These are phyloP conservation scores for Osmoderma eremita DNA, from an alignment of 2,888 invertebrate species.

Conservation along the genomic window DNA sequence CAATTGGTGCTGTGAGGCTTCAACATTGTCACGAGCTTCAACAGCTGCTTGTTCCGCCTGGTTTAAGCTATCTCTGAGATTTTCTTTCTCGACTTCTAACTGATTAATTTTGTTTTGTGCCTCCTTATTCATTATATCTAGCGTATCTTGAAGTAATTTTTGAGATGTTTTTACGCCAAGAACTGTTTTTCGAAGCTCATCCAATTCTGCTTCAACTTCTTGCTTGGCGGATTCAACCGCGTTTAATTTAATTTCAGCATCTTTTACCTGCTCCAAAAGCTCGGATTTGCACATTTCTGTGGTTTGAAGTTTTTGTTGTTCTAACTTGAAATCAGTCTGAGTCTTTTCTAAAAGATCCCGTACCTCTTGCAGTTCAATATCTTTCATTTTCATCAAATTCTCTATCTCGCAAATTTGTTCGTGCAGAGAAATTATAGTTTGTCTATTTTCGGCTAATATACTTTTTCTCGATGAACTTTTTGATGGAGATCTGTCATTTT, in stretches of 20 bases:
- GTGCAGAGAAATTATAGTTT: conserved; percentile 56
- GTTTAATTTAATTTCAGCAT: conserved; percentile 50
- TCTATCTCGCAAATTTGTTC: conserved; percentile 64
- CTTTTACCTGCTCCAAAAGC: conserved; percentile 36
- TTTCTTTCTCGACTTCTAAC: conserved; percentile 55
- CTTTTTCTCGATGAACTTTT: conserved; percentile 47
- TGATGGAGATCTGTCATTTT: conserved; percentile 43
- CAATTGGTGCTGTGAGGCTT: conserved; percentile 47
- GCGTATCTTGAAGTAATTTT: conserved; percentile 47
- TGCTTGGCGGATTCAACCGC: conserved; percentile 57
- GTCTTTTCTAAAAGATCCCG: conserved; percentile 31
- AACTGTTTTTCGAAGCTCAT: conserved; percentile 42
- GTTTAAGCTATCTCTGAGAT: conserved; percentile 46
- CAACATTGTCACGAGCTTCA: conserved; percentile 52
- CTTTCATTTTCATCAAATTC: conserved; percentile 61
- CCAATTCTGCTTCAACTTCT: conserved; percentile 47
- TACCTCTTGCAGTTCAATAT: conserved; percentile 58
- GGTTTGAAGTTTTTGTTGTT: conserved; percentile 41
- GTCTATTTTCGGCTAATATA: conserved; percentile 51
- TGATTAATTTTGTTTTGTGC: conserved; percentile 56
- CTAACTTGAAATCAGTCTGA: conserved; percentile 4
- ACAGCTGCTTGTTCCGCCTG: conserved; percentile 47
- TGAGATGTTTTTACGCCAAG: conserved; percentile 51
- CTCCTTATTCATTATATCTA: conserved; percentile 55
- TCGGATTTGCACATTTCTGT: conserved; percentile 47